Conservation (phyloP, 1,140 invertebrate genomes). For the Drosophila navojoa region DNA sequence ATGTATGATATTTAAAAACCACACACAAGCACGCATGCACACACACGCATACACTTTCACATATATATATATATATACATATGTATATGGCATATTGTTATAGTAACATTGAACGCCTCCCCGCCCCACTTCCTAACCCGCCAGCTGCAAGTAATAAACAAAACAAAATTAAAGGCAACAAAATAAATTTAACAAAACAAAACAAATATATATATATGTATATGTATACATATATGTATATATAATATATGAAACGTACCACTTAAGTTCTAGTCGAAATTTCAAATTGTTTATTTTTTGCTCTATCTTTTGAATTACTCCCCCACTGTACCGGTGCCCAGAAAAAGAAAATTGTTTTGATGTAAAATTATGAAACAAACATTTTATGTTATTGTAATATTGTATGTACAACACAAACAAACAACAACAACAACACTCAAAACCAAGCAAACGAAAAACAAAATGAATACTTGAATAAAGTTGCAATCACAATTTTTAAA, state of each 20-base stretch:
- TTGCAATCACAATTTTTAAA: constrained; percentile 83
- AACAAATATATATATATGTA: constrained; percentile 3
- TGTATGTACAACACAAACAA: constrained; percentile 63
- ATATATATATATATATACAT: constrained; percentile 7
- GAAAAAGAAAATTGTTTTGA: constrained; percentile 59
- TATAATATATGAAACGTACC: constrained; percentile 57
- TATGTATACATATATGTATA: constrained; percentile 31
- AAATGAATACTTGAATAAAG: constrained; percentile 82
- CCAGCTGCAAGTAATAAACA: constrained; percentile 22
- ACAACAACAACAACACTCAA: constrained; percentile 41
- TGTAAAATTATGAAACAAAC: constrained; percentile 68
- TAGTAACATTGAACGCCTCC: constrained; percentile 47
- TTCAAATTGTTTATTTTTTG: constrained; percentile 72
- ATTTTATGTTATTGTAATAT: constrained; percentile 73
- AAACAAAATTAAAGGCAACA: constrained; percentile 15
- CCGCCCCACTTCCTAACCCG: background rate
- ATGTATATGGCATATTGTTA: constrained; percentile 56
- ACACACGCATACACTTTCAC: background rate
- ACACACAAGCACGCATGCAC: background rate
- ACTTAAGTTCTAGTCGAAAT: constrained; percentile 83
- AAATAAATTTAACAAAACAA: constrained; percentile 10
- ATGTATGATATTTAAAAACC: constrained; percentile 15
- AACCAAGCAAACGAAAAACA: constrained; percentile 46
- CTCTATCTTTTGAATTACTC: constrained; percentile 41
- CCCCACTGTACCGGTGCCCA: background rate